Conservation (phyloP, 2,888 invertebrate genomes). For the Chloroclystis v-ata region DNA sequence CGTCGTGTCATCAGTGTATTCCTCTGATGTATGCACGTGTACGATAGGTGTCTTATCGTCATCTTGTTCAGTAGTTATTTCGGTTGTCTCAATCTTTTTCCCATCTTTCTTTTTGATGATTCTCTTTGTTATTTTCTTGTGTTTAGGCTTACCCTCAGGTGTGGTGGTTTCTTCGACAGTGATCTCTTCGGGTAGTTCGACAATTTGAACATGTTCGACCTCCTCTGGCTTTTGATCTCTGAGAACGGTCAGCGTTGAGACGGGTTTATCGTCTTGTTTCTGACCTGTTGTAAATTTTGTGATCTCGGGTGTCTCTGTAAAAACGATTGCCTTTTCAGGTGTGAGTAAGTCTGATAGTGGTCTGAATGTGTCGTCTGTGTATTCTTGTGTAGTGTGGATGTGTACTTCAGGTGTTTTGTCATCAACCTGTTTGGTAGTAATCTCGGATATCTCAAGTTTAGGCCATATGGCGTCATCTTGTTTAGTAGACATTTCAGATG, state of each 20-base stretch:
- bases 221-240: too few species aligned
- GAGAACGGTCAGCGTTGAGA: neutral
- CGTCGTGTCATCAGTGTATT: conserved; percentile 27
- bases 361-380: conserved; percentile 26
- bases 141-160: conserved; percentile 40
- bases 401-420: conserved; percentile 27
- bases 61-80: conserved; percentile 46
- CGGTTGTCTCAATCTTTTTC: conserved; percentile 37
- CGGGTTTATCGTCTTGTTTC: neutral
- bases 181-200: conserved; percentile 39
- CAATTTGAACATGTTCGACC: conserved; percentile 19
- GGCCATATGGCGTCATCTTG: too few species aligned
- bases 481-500: too few species aligned
- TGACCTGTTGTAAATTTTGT: neutral
- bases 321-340: conserved; percentile 20
- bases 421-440: conserved; percentile 6
- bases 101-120: conserved; percentile 41
- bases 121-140: conserved; percentile 30
- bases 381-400: conserved; percentile 26
- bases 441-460: too few species aligned
- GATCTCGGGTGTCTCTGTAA: neutral
- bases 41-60: conserved; percentile 39
- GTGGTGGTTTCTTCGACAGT: conserved; percentile 23
- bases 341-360: conserved; percentile 20
- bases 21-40: conserved; percentile 42